phyloP scores from a whole-genome alignment of 2,797 vertebrate genomes.

The Myripristis murdjan region DNA sequence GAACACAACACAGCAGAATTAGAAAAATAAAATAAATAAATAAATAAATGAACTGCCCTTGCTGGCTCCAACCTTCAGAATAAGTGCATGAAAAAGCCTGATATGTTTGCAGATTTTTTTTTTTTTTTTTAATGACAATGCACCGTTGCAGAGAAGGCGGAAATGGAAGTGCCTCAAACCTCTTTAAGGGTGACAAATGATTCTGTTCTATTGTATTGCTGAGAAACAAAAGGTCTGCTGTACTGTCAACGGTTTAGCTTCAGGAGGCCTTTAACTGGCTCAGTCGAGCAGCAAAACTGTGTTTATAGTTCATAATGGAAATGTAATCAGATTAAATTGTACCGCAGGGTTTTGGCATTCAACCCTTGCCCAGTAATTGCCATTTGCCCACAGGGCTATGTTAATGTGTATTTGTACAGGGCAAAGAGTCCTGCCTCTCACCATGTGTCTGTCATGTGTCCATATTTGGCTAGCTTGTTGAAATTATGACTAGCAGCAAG shows the following conservation, averaged over 20 bases:
- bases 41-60: constrained; percentile 17
- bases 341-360: constrained; percentile 83
- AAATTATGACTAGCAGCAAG: constrained; percentile 47
- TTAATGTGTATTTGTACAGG: constrained; percentile 79
- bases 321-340: constrained; percentile 86
- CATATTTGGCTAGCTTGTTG: constrained; percentile 60
- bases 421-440: constrained; percentile 68
- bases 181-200: constrained; percentile 71
- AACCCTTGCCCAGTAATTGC: constrained; percentile 82
- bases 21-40: constrained; percentile 1
- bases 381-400: constrained; percentile 79
- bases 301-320: constrained; percentile 88
- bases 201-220: constrained; percentile 68
- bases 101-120: constrained; percentile 9
- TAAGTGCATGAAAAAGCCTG: constrained; percentile 43
- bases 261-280: constrained; percentile 83
- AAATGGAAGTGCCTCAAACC: constrained; percentile 30
- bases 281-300: constrained; percentile 84
- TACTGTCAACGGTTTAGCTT: constrained; percentile 73
- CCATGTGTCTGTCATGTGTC: constrained; percentile 67
- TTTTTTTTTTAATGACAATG: constrained; percentile 9
- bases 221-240: constrained; percentile 65
- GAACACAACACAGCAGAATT: constrained; percentile 61
- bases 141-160: constrained; percentile 21
- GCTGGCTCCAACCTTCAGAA: constrained; percentile 46